These are phyloP conservation scores for Acropora tenuis DNA, from an alignment of 64 coral and sea anemone genomes.

Conservation along the genomic window DNA sequence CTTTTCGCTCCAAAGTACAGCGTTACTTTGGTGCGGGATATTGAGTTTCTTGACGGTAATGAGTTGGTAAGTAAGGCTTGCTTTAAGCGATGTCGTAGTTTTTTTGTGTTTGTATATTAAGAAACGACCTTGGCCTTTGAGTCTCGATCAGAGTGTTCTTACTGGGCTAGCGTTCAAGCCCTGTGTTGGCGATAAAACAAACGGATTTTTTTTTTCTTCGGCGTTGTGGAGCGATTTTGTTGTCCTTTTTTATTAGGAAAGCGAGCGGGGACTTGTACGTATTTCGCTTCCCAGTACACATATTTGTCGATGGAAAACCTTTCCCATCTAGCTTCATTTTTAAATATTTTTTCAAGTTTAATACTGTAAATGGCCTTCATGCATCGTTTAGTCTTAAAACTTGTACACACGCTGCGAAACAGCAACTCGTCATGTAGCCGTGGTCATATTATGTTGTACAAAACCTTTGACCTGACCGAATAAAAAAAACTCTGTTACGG, in stretches of 20 bases:
- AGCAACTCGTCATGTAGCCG: conserved; percentile 20
- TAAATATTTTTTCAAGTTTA: neutral
- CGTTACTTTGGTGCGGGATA: conserved; percentile 21
- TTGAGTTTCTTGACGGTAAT: neutral
- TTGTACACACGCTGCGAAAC: neutral
- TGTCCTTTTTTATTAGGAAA: no score
- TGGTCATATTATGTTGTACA: neutral
- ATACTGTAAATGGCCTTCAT: neutral
- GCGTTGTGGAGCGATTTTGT: neutral
- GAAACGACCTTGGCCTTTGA: no score
- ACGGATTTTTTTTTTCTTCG: neutral
- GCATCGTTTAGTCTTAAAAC: neutral
- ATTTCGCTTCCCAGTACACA: no score
- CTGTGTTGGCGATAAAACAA: neutral
- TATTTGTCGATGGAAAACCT: no score
- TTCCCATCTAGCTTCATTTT: neutral
- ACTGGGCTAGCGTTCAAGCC: neutral
- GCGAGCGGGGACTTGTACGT: no score
- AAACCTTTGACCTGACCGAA: conserved; percentile 29
- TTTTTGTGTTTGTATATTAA: neutral
- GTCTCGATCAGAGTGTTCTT: neutral
- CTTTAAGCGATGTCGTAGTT: neutral
- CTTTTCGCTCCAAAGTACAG: conserved; percentile 7
- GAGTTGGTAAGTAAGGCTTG: neutral
- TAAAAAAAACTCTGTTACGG: neutral